Conservation (phyloP, 2,797 vertebrate species). For the Scyliorhinus canicula region DNA sequence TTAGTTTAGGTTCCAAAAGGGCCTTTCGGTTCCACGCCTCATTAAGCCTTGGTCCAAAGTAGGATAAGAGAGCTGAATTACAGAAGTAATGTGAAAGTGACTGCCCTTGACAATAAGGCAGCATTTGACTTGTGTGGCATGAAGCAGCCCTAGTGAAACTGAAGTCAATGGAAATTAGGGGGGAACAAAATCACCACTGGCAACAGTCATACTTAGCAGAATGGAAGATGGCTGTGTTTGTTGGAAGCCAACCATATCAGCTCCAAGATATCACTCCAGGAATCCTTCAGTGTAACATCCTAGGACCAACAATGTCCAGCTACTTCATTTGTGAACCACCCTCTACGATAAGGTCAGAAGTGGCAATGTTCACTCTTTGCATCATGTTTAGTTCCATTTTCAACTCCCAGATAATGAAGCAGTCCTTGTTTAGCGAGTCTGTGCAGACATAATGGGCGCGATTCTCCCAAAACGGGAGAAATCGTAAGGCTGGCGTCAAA, state of each 20-base stretch:
- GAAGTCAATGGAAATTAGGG: not conserved
- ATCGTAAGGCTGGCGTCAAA: no score
- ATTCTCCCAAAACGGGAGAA: no score
- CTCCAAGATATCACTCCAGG: not conserved
- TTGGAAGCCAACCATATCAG: not conserved
- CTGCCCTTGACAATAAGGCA: not conserved
- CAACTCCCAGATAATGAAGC: no score
- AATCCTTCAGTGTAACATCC: no score
- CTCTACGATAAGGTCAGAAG: no score
- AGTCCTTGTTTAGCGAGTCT: no score
- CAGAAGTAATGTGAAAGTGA: not conserved
- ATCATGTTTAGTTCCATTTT: no score
- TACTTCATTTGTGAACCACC: no score
- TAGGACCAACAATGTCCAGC: no score
- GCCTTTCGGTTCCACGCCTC: not conserved
- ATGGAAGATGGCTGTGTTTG: not conserved
- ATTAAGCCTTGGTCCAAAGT: not conserved
- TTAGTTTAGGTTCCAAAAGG: not conserved
- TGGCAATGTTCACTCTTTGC: no score
- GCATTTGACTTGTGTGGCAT: not conserved
- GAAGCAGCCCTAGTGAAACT: not conserved
- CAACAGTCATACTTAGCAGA: not conserved
- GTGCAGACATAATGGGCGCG: no score
- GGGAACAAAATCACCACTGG: not conserved
- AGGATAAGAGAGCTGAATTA: not conserved